phyloP scores from a whole-genome alignment of 2,797 vertebrate species.

The Lagorchestes hirsutus region DNA sequence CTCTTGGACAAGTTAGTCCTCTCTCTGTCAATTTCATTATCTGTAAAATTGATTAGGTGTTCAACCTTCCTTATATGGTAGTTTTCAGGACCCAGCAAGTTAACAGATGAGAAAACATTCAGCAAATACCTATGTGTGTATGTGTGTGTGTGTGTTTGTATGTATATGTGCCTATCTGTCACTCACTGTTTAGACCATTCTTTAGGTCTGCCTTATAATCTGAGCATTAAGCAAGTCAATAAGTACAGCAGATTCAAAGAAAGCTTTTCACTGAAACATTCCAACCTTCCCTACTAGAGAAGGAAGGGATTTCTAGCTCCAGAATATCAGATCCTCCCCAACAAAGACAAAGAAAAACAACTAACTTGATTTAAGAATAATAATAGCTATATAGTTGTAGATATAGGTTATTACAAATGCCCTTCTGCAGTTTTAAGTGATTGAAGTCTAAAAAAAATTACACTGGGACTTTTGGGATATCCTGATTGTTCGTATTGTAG shows the following conservation, averaged over 20 bases:
- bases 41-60: not conserved
- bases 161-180: not conserved
- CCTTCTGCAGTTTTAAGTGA: not conserved
- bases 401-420: not conserved
- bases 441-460: not conserved
- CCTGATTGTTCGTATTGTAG: not conserved
- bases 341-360: not conserved
- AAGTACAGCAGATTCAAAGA: constrained; percentile 51
- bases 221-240: not conserved
- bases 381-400: not conserved
- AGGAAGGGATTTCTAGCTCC: not conserved
- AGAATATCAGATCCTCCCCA: constrained; percentile 36
- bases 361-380: not conserved
- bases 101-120: not conserved
- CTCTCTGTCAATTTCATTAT: not conserved
- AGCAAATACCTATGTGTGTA: not conserved
- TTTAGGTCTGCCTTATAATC: constrained; percentile 20
- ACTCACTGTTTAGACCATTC: not conserved
- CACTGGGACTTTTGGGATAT: not conserved
- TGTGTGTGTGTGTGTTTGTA: not conserved
- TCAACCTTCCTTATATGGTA: not conserved
- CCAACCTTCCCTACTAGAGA: not conserved
- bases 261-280: not conserved
- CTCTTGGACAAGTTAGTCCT: not conserved
- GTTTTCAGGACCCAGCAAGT: not conserved